These are phyloP conservation scores for Diplosoma virens DNA, from an alignment of 23 tunicate genomes.

Conservation along the genomic window DNA sequence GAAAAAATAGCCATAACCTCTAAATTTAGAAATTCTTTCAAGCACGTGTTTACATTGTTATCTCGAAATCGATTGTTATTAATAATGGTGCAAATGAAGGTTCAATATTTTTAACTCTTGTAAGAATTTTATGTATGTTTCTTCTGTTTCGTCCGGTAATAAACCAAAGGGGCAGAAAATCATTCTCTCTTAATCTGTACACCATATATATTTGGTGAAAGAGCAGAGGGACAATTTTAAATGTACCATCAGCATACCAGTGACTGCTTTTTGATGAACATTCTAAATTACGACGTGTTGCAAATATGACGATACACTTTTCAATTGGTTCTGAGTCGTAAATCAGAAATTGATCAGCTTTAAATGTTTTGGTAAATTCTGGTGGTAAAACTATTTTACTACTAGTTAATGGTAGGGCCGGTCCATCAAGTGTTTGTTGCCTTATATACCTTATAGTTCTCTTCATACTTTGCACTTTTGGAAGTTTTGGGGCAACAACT, in stretches of 20 bases:
- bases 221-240: too few relatives aligned
- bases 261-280: neutral
- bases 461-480: neutral
- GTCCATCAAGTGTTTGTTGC: neutral
- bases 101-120: neutral
- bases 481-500: neutral
- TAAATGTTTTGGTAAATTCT: neutral
- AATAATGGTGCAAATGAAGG: too few relatives aligned
- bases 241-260: too few relatives aligned
- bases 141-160: too few relatives aligned
- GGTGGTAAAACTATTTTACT: neutral
- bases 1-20: neutral
- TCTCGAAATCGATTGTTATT: too few relatives aligned
- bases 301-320: neutral
- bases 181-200: too few relatives aligned
- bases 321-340: neutral
- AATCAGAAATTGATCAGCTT: neutral
- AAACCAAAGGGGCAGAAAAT: too few relatives aligned
- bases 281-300: neutral
- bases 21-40: too few relatives aligned
- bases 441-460: too few relatives aligned
- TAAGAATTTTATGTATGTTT: neutral
- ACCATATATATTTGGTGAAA: too few relatives aligned
- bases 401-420: neutral
- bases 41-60: too few relatives aligned